Conservation (phyloP, 2,888 invertebrate genomes). For the Xestia sexstrigata region DNA sequence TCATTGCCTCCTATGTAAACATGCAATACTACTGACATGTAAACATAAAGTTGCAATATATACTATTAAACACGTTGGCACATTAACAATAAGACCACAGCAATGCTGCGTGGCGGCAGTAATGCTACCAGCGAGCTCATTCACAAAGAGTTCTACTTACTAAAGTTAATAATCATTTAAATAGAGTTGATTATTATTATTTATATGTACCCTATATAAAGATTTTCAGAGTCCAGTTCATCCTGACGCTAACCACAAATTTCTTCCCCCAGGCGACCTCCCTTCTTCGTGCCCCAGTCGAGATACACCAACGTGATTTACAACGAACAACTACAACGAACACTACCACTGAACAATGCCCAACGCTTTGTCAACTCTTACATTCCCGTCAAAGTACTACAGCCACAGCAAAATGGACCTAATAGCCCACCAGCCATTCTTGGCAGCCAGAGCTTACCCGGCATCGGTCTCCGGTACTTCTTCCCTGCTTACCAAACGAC, state of each 20-base stretch:
- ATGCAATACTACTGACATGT: no score
- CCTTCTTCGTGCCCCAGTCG: conserved; percentile 83
- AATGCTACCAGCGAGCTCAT: neutral
- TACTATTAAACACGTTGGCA: neutral
- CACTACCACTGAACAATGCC: conserved; percentile 78
- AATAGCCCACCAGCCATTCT: conserved; percentile 72
- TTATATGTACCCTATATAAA: no score
- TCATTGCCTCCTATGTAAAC: no score
- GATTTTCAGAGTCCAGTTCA: neutral
- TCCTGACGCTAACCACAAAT: neutral
- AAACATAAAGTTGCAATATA: neutral
- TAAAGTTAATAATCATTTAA: neutral
- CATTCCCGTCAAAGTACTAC: conserved; percentile 70
- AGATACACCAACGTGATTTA: conserved; percentile 84
- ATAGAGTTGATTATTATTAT: no score
- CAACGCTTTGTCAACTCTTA: conserved; percentile 87
- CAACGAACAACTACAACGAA: conserved; percentile 67
- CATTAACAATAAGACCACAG: neutral
- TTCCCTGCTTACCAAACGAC: conserved; percentile 78
- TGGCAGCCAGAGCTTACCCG: conserved; percentile 84
- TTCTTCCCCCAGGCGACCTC: conserved; percentile 81
- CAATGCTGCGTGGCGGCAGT: neutral
- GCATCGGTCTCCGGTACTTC: conserved; percentile 85
- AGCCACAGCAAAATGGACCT: conserved; percentile 47
- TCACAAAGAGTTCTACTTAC: neutral